Percentiles rank a stretch among this genome's conserved stretches.
These are phyloP conservation scores for Pteromalus puparum DNA, from an alignment of 1,140 invertebrate species.

Conservation along the genomic window DNA sequence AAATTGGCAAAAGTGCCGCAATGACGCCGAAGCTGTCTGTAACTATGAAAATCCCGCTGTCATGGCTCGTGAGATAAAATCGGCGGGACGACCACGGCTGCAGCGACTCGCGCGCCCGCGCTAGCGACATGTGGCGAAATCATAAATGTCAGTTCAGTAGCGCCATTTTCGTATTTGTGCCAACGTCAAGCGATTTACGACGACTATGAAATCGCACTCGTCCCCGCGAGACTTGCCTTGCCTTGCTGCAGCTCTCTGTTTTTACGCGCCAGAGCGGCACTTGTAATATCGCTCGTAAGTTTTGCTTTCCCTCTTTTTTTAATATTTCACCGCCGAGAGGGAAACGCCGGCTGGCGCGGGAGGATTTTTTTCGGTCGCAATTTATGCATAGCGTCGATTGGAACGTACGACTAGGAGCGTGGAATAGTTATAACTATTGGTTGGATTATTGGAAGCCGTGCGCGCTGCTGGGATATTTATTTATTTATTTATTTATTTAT, in stretches of 20 bases:
- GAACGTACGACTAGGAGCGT: background rate
- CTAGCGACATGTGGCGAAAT: conserved; percentile 44
- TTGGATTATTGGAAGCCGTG: background rate
- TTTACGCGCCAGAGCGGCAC: background rate
- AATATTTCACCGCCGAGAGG: background rate
- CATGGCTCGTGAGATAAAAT: conserved; percentile 23
- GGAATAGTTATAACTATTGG: background rate
- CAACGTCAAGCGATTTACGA: conserved; percentile 38
- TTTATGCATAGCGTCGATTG: background rate
- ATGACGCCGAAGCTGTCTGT: background rate
- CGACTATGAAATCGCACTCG: conserved; percentile 21
- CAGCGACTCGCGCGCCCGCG: background rate
- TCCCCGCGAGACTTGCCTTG: conserved; percentile 3
- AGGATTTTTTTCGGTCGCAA: too few species aligned
- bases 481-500: too few species aligned
- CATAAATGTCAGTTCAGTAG: conserved; percentile 50
- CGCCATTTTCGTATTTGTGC: conserved; percentile 40
- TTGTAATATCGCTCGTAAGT: background rate
- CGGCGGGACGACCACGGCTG: background rate
- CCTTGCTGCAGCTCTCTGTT: background rate
- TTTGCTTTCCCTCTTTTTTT: background rate
- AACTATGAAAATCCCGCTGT: conserved; percentile 42
- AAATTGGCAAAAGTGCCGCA: too few species aligned
- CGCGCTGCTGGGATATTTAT: background rate
- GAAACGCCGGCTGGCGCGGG: background rate